Evolutionary conservation across 1,140 invertebrate genomes (phyloP).

Genomic region (Hydropsyche tenuis): DNA sequence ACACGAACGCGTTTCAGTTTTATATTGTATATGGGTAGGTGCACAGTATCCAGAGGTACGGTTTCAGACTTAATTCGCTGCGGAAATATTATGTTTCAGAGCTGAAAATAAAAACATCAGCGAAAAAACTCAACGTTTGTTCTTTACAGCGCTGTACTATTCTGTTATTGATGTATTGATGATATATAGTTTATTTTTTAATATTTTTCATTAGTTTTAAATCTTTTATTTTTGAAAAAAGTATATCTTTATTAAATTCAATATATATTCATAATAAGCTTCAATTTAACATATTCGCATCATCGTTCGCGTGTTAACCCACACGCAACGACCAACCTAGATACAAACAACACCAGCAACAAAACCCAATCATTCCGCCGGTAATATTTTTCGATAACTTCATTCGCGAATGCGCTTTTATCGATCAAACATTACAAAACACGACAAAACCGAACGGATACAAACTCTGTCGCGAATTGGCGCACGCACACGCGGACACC

Average conservation of each 20-base stretch:
- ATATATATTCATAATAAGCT: too few species aligned
- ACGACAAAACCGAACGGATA: too few species aligned
- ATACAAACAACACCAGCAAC: neutral
- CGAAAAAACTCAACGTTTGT: too few species aligned
- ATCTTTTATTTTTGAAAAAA: too few species aligned
- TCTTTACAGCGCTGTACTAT: too few species aligned
- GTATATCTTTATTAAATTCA: too few species aligned
- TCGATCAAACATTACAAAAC: neutral
- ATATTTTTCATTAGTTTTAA: too few species aligned
- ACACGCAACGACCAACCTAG: neutral
- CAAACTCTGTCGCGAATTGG: neutral
- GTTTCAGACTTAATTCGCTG: conserved; percentile 25
- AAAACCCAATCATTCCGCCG: neutral
- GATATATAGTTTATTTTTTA: too few species aligned
- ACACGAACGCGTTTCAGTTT: conserved; percentile 31
- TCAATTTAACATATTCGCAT: too few species aligned
- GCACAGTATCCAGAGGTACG: conserved; percentile 14
- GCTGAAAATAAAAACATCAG: neutral
- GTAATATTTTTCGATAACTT: neutral
- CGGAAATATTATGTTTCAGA: neutral
- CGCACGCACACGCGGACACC: neutral
- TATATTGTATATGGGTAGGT: conserved; percentile 13
- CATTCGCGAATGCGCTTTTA: neutral
- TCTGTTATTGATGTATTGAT: too few species aligned
- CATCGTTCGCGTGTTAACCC: too few species aligned